A percentile compares a stretch with the other conserved stretches of the same genome.
phyloP scores from a whole-genome alignment of 2,888 invertebrate species.

The Gortyna flavago region DNA sequence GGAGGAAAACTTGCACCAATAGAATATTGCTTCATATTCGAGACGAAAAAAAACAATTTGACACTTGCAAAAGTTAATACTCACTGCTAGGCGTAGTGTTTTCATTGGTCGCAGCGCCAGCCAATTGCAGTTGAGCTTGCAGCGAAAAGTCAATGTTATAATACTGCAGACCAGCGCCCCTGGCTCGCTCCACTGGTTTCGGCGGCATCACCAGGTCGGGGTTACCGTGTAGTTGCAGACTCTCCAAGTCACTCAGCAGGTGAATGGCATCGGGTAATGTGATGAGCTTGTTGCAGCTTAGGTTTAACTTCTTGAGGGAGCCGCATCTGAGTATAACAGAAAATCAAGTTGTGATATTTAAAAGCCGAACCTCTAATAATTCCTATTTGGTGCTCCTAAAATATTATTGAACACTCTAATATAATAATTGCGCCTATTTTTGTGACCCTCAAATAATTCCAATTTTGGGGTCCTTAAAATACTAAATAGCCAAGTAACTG shows the following conservation, averaged over 20 bases:
- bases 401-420: neutral
- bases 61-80: constrained; percentile 64
- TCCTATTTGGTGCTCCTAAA: neutral
- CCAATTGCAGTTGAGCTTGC: constrained; percentile 97
- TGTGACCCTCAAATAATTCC: no score
- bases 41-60: neutral
- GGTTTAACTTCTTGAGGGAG: constrained; percentile 96
- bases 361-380: neutral
- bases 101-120: constrained; percentile 96
- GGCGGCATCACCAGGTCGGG: constrained; percentile 98
- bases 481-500: neutral
- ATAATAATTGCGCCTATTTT: neutral
- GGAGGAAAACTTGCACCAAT: neutral
- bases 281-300: constrained; percentile 97
- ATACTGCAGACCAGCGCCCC: constrained; percentile 96
- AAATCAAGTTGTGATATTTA: neutral
- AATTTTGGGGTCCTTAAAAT: neutral
- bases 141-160: constrained; percentile 99
- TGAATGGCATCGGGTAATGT: constrained; percentile 99
- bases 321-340: constrained; percentile 92
- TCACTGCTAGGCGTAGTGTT: constrained; percentile 92
- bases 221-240: constrained; percentile 97
- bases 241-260: constrained; percentile 96
- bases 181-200: constrained; percentile 95
- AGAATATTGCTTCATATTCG: neutral